phyloP scores from a whole-genome alignment of 2,888 invertebrate genomes.

The Idaea straminata region DNA sequence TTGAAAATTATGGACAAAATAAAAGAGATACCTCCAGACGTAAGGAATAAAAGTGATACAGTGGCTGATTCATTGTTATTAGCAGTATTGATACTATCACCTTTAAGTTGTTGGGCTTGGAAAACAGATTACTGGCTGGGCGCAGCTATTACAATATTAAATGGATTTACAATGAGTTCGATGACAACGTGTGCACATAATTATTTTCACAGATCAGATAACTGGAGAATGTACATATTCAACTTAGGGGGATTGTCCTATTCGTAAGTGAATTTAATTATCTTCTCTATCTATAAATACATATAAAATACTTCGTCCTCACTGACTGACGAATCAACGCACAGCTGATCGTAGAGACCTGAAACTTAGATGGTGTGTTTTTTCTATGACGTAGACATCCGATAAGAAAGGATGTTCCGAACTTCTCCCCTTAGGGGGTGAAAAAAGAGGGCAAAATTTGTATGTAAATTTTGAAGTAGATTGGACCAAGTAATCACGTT shows the following conservation, averaged over 20 bases:
- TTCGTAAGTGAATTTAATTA: slow-evolving; percentile 60
- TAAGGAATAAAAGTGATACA: slow-evolving; percentile 55
- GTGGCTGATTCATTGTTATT: slow-evolving; percentile 52
- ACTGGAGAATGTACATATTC: slow-evolving; percentile 90
- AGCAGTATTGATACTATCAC: slow-evolving; percentile 43
- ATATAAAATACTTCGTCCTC: too few relatives aligned
- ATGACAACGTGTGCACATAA: slow-evolving; percentile 85
- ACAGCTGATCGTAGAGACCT: too few relatives aligned
- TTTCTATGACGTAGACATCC: too few relatives aligned
- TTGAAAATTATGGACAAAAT: slow-evolving; percentile 77
- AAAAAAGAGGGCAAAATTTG: too few relatives aligned
- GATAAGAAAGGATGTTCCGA: too few relatives aligned
- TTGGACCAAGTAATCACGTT: too few relatives aligned
- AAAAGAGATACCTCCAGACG: slow-evolving; percentile 68
- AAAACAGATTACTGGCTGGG: slow-evolving; percentile 47
- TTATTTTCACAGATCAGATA: slow-evolving; percentile 89
- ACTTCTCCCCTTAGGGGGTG: too few relatives aligned
- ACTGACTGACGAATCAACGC: too few relatives aligned
- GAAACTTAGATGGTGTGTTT: too few relatives aligned
- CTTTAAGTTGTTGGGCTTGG: slow-evolving; percentile 56
- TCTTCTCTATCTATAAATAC: neutral
- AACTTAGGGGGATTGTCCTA: slow-evolving; percentile 84
- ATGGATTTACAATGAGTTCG: slow-evolving; percentile 49
- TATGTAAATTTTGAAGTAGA: too few relatives aligned
- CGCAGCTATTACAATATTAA: slow-evolving; percentile 42